Conservation (phyloP, 2,113 vertebrate species). For the Tauraco erythrolophus region DNA sequence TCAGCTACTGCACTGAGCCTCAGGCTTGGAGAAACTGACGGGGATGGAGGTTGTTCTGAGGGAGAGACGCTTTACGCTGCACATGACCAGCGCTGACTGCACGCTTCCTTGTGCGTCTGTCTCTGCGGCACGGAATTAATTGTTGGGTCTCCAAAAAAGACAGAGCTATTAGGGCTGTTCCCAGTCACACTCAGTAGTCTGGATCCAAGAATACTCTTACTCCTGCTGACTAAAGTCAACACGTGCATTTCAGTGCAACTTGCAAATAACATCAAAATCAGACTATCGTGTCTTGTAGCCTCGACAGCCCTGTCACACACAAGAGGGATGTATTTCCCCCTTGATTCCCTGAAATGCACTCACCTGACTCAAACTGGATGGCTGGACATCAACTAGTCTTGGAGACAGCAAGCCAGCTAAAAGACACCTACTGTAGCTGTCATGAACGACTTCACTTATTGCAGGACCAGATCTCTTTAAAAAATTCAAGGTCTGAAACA, state of each 20-base stretch:
- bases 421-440: conserved; percentile 90
- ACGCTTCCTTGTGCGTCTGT: fast-evolving
- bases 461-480: conserved; percentile 89
- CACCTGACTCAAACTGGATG: conserved; percentile 90
- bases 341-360: neutral
- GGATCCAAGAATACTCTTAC: neutral
- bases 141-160: fast-evolving
- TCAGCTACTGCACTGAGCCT: neutral
- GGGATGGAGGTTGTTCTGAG: neutral
- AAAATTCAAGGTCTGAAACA: conserved; percentile 90
- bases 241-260: neutral
- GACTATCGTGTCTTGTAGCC: neutral
- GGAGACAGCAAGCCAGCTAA: conserved; percentile 91
- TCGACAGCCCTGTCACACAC: neutral
- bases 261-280: neutral
- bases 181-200: neutral
- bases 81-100: neutral
- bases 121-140: neutral
- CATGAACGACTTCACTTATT: conserved; percentile 86
- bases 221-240: neutral
- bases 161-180: neutral
- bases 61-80: neutral
- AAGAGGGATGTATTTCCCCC: neutral
- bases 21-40: neutral
- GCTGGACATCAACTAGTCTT: conserved; percentile 85